Base-by-base conservation (phyloP, 2,888 invertebrate genomes). In the Vannuccia rotundouncinata region DNA sequence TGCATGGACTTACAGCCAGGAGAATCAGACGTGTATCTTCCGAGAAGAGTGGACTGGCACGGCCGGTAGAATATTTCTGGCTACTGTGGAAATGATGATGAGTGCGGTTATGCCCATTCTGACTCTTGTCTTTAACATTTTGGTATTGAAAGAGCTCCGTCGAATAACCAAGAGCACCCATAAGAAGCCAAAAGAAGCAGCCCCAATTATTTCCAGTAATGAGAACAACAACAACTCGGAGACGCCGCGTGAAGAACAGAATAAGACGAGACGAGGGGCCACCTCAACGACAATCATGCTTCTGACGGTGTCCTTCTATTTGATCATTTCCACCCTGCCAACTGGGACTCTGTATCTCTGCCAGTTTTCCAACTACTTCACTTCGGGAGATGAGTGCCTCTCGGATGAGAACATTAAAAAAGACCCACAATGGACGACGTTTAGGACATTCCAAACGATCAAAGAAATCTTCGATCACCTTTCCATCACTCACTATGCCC, bases 291-390 rank as follows among this genome's bases (percentile, higher is more conserved):
- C 88, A 0, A 83, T 86, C 27, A 87, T 87, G 29, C 82, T 88
- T 0, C 83, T 88, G 25, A 85, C 85, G 0, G 87, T 88, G 1
- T 87, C 87, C 0, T 88, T 88, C 82, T 88, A 86, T 82, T 84
- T 87, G 17, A 87, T 87, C 30, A 84, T 86, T 79, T 87, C 87
- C 17, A 84, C 86, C 74, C 83, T 88, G 1, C 88, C 88, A 1
- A 86, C 86, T 29, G 86, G 87, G 0, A 83, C 87, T 60, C 86
- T 87, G 1, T 87, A 86, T 81, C 84, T 85, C 5, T 79, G 85
- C 30, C 83, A 84, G 60, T 74, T 74, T 78, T n/a, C n/a, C n/a
- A 82, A 82, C 1, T 80, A 84, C 31, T 84, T 85, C 28, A 84
- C 83, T 1, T 82, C 83, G 0, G 86, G 86, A 1, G 83, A 85